A percentile compares a stretch with the other conserved stretches of the same genome.
Conservation (phyloP, 53 echinoderm and acorn worm genomes). For the Echinarachnius parma region DNA sequence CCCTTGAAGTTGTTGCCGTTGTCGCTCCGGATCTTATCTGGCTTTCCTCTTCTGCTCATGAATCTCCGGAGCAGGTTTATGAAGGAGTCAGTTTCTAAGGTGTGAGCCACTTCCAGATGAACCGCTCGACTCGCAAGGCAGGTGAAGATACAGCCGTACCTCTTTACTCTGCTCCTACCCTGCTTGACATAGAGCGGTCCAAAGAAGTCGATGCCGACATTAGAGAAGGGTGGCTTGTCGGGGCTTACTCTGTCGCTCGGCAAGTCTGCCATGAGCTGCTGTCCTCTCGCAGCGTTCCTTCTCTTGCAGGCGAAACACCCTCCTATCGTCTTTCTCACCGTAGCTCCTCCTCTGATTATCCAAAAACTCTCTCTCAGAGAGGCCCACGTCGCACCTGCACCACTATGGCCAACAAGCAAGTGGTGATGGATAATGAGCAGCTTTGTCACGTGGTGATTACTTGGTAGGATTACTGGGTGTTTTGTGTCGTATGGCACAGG, state of each 20-base stretch:
- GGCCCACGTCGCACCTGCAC: constrained; percentile 49
- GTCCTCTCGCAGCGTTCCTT: not conserved
- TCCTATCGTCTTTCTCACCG: constrained; percentile 39
- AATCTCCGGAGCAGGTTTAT: constrained; percentile 11
- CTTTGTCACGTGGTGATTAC: constrained; percentile 36
- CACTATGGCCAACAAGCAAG: constrained; percentile 46
- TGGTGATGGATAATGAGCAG: constrained; percentile 36
- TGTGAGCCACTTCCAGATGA: constrained; percentile 16
- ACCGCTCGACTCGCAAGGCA: not conserved
- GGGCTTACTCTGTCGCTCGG: not conserved
- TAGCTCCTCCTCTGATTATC: constrained; percentile 49
- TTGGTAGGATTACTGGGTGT: constrained; percentile 50
- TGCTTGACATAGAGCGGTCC: constrained; percentile 9
- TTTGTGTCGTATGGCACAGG: constrained; percentile 27
- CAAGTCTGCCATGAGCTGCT: constrained; percentile 22
- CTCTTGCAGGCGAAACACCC: constrained; percentile 40
- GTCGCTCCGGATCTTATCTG: constrained; percentile 5
- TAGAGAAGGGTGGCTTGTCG: constrained; percentile 5
- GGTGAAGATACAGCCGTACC: constrained; percentile 27
- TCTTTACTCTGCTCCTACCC: constrained; percentile 13
- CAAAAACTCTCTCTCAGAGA: constrained; percentile 46
- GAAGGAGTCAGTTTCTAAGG: constrained; percentile 39
- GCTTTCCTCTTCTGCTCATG: constrained; percentile 19
- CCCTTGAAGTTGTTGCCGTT: constrained; percentile 28
- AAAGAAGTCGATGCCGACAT: constrained; percentile 25